Percentiles rank a stretch among this genome's conserved stretches.
Conservation (phyloP, 1,140 invertebrate species). For the Hetaerina americana region DNA sequence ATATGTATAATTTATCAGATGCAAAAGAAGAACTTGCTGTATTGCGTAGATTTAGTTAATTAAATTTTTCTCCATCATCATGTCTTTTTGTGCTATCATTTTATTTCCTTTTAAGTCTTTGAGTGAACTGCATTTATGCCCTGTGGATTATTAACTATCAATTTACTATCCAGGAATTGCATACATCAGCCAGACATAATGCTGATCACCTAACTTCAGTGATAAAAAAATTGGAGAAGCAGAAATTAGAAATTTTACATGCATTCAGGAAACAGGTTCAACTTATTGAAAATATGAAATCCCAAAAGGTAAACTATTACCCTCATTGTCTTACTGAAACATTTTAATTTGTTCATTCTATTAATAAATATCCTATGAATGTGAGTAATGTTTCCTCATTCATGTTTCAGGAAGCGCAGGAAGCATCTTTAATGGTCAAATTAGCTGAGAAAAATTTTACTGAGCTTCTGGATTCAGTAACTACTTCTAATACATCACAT, state of each 20-base stretch:
- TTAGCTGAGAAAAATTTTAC: too few species aligned
- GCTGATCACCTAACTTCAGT: neutral
- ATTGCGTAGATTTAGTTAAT: neutral
- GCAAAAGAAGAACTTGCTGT: neutral
- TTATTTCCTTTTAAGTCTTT: neutral
- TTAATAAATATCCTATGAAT: too few species aligned
- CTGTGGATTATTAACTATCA: too few species aligned
- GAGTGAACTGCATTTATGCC: too few species aligned
- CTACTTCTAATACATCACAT: too few species aligned
- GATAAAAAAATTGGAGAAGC: conserved; percentile 26
- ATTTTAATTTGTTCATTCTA: too few species aligned
- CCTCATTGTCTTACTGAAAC: too few species aligned
- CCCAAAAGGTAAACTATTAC: conserved; percentile 38
- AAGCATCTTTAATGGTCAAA: too few species aligned
- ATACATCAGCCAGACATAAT: neutral
- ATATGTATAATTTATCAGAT: neutral
- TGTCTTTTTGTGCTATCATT: neutral
- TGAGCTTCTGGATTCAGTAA: too few species aligned
- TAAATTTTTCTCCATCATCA: neutral
- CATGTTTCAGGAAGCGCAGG: too few species aligned
- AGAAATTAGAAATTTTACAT: conserved; percentile 31
- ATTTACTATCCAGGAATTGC: neutral
- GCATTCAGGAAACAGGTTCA: conserved; percentile 36
- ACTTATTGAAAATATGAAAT: conserved; percentile 37
- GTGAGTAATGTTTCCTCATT: too few species aligned